These are phyloP conservation scores for Eupeodes corollae DNA, from an alignment of 1,140 invertebrate genomes.

Conservation along the genomic window DNA sequence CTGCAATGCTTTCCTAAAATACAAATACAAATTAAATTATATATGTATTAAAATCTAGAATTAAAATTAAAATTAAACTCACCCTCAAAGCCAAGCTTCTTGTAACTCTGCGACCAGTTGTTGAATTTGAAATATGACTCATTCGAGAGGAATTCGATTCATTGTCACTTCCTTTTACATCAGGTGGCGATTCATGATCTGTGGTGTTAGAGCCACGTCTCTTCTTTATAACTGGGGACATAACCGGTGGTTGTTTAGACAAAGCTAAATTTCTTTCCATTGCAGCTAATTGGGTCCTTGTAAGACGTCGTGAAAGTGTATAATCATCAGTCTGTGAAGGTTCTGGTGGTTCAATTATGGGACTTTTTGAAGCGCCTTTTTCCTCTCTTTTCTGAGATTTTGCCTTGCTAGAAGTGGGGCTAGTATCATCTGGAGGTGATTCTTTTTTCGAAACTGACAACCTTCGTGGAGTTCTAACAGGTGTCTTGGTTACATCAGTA, in stretches of 20 bases:
- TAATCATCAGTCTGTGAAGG: no score
- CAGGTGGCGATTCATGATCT: background rate
- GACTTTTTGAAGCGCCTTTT: no score
- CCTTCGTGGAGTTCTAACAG: background rate
- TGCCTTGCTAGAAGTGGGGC: background rate
- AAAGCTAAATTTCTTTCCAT: conserved; percentile 9
- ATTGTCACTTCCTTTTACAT: conserved; percentile 6
- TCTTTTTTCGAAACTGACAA: background rate
- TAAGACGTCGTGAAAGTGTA: conserved; percentile 6
- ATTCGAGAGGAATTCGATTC: conserved; percentile 7
- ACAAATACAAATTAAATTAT: no score
- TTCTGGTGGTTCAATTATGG: no score
- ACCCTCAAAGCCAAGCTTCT: conserved; percentile 7
- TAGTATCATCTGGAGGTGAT: background rate
- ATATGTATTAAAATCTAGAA: background rate
- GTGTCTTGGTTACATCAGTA: background rate
- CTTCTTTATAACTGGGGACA: background rate
- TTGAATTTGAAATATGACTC: conserved; percentile 4
- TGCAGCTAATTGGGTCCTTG: conserved; percentile 9
- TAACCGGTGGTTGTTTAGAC: background rate
- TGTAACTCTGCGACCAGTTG: conserved; percentile 2
- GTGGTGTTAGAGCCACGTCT: conserved; percentile 2
- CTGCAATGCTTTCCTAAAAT: conserved; percentile 7
- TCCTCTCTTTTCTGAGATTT: no score
- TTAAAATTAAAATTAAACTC: conserved; percentile 2